phyloP scores from a whole-genome alignment of 92 coral and sea anemone genomes.

The Porites cylindrica region DNA sequence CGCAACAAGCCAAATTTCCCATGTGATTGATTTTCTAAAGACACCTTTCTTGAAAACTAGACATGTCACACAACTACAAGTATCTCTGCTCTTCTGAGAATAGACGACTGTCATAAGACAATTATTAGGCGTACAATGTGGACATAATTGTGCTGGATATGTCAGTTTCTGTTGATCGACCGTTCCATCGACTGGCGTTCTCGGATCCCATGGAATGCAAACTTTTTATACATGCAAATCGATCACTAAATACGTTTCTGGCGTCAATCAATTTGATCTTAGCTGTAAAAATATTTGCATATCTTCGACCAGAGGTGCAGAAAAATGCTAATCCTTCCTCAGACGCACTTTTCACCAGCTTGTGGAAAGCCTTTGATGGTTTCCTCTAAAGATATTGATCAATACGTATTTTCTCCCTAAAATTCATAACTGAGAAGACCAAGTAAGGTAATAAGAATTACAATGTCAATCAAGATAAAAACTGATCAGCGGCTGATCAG shows the following conservation, averaged over 20 bases:
- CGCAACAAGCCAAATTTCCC: conserved; percentile 83
- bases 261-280: background rate
- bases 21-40: conserved; percentile 25
- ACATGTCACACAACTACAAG: conserved; percentile 34
- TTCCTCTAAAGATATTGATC: background rate
- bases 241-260: background rate
- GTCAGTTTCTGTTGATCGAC: conserved; percentile 1
- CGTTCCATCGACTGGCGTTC: conserved; percentile 17
- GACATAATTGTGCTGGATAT: conserved; percentile 14
- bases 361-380: background rate
- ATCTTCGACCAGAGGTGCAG: background rate
- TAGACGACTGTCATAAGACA: conserved; percentile 11
- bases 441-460: background rate
- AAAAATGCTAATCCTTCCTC: background rate
- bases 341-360: background rate
- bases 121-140: conserved; percentile 13
- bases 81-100: conserved; percentile 12
- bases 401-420: background rate
- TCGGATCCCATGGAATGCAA: conserved; percentile 34
- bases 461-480: background rate
- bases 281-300: conserved; percentile 16
- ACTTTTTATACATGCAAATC: conserved; percentile 14
- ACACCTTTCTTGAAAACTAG: conserved; percentile 8
- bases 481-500: conserved; percentile 47
- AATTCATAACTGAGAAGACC: background rate